Evolutionary conservation across 1,140 invertebrate species (phyloP), one percentile per base, ranked within the genome.

Genomic region (Atta cephalotes): DNA sequence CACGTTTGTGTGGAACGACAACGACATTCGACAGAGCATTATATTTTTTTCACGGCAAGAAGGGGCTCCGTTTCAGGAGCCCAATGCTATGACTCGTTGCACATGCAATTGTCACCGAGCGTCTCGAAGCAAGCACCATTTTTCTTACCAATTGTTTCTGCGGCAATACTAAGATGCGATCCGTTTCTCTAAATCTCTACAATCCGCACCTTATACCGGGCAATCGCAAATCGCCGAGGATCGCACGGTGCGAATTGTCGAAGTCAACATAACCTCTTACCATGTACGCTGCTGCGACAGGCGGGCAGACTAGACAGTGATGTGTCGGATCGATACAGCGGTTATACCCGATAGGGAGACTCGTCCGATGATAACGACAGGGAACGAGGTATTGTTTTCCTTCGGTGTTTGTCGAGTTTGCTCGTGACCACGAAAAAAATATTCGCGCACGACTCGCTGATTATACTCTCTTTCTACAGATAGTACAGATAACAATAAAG

Each of bases 1-100:
- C 81, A 89, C 87, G 86, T 76, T 76, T 31, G n/a, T 58, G 18
- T 68, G 60, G 35, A 91, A 65, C 81, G 62, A 90, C 81, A 89
- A 90, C 88, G 86, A 89, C 88, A 87, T 87, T 90, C 86, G 89
- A 89, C 70, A 31, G 56, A 45, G 63, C 66, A 81, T 81, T 39
- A 85, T 72, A 51, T 18, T 63, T 65, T 51, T 39, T 21, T 81
- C 31, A 60, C 63, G 85, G 31, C 56, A 51, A 80, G 56, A 14
- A 31, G 45, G 51, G 18, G 14, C 39, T 16, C 25, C 60, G 35
- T 39, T 62, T 16, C 28, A n/a, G 79, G 39, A 51, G 68, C n/a
- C 39, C 65, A 72, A 10, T 14, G 21, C 14, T 51, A 18, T 70
- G 39, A 9, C 18, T 2, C 25, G 12, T 66, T 66, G 31, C 60